Evolutionary conservation across 1,140 invertebrate genomes (phyloP), one percentile per base, ranked within the genome.

Genomic region (Goniozus legneri): DNA sequence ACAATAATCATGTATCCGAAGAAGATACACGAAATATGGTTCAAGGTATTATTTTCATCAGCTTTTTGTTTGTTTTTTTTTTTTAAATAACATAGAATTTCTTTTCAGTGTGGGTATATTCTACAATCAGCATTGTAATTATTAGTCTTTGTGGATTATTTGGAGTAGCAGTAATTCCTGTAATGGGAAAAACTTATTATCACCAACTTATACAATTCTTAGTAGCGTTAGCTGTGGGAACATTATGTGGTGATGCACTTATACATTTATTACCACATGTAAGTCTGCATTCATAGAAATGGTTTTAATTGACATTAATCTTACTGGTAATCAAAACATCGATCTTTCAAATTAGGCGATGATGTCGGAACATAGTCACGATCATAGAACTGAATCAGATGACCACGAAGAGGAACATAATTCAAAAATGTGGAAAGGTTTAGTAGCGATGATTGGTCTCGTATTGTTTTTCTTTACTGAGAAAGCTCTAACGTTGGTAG

Each of bases 211-310:
- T 96, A 44, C 92, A 95, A 69, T 95, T 94, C 72, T 76, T 96
- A 44, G 91, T 97, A 3, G 91, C 92, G 0, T 75, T 97, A 43
- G 94, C 94, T 21, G 87, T 97, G 22, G 93, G 92, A 10, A 92
- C 92, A 3, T 77, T 97, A 37, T 87, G 89, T 31, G 92, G 92
- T 3, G 93, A 96, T 79, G 93, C 93, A 2, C 75, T 97, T 19
- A 79, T 97, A 46, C 94, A 97, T 81, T 80, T 97, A 13, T 79
- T 97, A 62, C 94, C 94, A 37, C 93, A 96, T 76, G 92, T 87
- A 54, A 87, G 80, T 76, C 27, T n/a, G 21, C 39, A 27, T 37
- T 37, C 13, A 37, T 18, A 37, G 30, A 3, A 31, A 10, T 41
- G 12, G n/a, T 22, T 13, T 36, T 10, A 36, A 32, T 27, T 27